Evolutionary conservation across 2,888 invertebrate species (phyloP).

Genomic region (Galeruca laticollis): DNA sequence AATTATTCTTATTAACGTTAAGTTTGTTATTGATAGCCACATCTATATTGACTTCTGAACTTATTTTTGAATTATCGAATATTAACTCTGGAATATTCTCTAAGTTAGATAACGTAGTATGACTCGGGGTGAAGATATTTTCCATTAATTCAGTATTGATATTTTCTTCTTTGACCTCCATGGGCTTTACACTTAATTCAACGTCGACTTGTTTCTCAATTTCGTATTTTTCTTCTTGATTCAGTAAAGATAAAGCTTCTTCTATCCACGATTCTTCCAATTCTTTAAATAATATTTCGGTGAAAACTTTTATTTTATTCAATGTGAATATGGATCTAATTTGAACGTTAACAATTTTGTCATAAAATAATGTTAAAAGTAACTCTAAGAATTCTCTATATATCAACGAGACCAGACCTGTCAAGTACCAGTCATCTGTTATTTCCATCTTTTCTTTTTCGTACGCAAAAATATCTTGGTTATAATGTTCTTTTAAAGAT

Average conservation of each 20-base stretch:
- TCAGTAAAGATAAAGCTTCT: slow-evolving; percentile 40
- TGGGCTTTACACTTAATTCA: background rate
- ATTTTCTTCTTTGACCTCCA: slow-evolving; percentile 41
- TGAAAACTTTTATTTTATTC: slow-evolving; percentile 53
- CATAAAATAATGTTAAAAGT: slow-evolving; percentile 54
- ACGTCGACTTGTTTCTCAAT: slow-evolving; percentile 43
- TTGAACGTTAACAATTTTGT: slow-evolving; percentile 59
- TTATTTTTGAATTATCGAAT: background rate
- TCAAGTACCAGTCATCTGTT: slow-evolving; percentile 53
- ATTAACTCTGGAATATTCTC: background rate
- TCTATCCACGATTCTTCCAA: slow-evolving; percentile 54
- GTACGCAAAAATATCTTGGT: slow-evolving; percentile 44
- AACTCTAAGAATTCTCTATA: slow-evolving; percentile 55
- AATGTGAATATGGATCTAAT: slow-evolving; percentile 56
- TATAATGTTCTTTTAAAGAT: slow-evolving; percentile 51
- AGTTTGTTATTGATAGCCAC: slow-evolving; percentile 7
- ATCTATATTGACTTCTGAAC: background rate
- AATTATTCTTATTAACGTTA: slow-evolving; percentile 16
- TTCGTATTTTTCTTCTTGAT: slow-evolving; percentile 43
- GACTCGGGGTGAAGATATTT: slow-evolving; percentile 12
- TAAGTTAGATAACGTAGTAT: background rate
- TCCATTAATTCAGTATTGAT: slow-evolving; percentile 47
- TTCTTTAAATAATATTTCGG: slow-evolving; percentile 51
- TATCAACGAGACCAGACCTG: slow-evolving; percentile 57
- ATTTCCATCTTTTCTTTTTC: slow-evolving; percentile 42